Conservation (phyloP, 2,113 vertebrate species). For the Piliocolobus tephrosceles region DNA sequence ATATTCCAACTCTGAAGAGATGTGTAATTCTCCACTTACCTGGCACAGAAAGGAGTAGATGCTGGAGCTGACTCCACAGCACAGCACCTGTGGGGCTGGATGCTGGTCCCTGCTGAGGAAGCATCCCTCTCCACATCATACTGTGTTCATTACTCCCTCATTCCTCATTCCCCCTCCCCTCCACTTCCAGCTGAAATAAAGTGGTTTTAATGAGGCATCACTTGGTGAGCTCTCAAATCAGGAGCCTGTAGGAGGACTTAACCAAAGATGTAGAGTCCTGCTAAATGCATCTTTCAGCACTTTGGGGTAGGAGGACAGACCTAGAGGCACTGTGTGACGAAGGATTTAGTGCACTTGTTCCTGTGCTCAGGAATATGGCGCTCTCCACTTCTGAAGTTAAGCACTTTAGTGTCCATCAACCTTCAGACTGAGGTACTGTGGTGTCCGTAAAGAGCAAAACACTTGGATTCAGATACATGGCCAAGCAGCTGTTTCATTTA, state of each 20-base stretch:
- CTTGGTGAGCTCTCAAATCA: background rate
- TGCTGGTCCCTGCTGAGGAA: rapidly evolving
- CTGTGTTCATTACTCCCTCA: background rate
- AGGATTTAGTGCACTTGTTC: background rate
- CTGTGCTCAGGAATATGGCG: background rate
- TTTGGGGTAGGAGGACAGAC: background rate
- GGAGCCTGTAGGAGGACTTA: background rate
- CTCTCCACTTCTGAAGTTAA: background rate
- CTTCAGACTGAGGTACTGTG: background rate
- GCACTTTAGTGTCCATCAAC: background rate
- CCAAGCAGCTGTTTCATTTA: background rate
- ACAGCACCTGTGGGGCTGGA: background rate
- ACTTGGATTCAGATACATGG: background rate
- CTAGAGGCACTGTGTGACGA: background rate
- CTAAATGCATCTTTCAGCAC: background rate
- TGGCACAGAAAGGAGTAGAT: background rate
- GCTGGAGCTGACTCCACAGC: background rate
- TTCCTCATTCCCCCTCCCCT: background rate
- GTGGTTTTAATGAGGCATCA: background rate
- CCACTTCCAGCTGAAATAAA: background rate
- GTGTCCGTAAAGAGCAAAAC: background rate
- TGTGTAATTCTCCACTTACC: background rate
- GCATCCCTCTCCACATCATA: rapidly evolving
- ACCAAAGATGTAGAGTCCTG: background rate
- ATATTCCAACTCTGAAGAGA: background rate